Conservation (phyloP, 2,113 vertebrate genomes). For the Galemys pyrenaicus region DNA sequence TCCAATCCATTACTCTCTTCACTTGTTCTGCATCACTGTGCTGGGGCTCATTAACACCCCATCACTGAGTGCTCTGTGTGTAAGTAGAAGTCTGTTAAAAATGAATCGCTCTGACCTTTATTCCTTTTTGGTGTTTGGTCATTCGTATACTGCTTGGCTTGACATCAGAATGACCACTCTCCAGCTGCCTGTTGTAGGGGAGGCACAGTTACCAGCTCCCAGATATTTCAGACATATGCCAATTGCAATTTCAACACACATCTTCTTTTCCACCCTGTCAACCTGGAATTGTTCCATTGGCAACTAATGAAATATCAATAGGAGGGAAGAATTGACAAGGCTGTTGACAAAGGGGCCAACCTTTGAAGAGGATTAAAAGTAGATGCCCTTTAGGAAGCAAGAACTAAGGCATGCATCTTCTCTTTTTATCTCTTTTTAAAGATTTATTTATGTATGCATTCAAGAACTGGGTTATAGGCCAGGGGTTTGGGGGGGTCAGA, state of each 20-base stretch:
- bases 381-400: conserved; percentile 50
- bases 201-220: neutral
- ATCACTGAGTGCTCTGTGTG: conserved; percentile 60
- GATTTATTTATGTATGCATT: too few species aligned
- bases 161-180: conserved; percentile 49
- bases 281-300: neutral
- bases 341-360: conserved; percentile 42
- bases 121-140: conserved; percentile 61
- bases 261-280: conserved; percentile 51
- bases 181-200: neutral
- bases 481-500: too few species aligned
- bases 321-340: conserved; percentile 53
- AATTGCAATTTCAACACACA: neutral
- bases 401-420: neutral
- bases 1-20: conserved; percentile 78
- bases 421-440: neutral
- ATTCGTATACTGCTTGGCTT: conserved; percentile 57
- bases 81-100: conserved; percentile 78
- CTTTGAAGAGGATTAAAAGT: conserved; percentile 59
- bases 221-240: conserved; percentile 27
- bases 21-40: conserved; percentile 79
- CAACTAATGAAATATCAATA: conserved; percentile 37
- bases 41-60: conserved; percentile 76
- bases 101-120: conserved; percentile 77
- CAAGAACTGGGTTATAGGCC: too few species aligned